These are phyloP conservation scores for Microcebus jonahi DNA, from an alignment of 2,113 vertebrate genomes.

Conservation along the genomic window DNA sequence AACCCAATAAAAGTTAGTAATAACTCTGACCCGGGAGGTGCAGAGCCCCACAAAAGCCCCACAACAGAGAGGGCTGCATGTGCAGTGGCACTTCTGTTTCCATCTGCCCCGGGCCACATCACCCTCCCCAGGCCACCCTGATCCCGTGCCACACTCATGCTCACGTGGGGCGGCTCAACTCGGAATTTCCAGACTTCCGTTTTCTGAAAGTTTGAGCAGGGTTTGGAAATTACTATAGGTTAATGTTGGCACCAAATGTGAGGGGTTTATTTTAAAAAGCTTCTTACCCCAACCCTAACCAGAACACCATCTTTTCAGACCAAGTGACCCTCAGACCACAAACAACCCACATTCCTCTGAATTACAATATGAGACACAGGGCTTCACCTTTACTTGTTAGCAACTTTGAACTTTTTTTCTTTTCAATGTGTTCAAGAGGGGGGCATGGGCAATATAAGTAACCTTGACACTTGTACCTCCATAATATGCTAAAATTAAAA, in stretches of 20 bases:
- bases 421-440: not conserved
- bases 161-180: not conserved
- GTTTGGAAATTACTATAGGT: not conserved
- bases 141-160: not conserved
- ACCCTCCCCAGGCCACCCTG: not conserved
- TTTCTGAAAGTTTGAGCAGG: not conserved
- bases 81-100: not conserved
- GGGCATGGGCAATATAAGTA: too few relatives aligned
- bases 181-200: slow-evolving; percentile 61
- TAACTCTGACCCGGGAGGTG: not conserved
- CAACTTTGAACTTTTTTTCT: not conserved
- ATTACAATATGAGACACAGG: not conserved
- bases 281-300: too few relatives aligned
- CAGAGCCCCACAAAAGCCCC: not conserved
- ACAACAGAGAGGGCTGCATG: not conserved
- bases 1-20: not conserved
- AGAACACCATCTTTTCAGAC: not conserved
- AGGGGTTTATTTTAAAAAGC: not conserved
- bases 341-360: not conserved
- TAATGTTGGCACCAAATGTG: not conserved
- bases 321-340: not conserved
- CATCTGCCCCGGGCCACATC: not conserved
- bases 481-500: too few relatives aligned
- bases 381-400: not conserved
- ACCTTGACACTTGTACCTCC: too few relatives aligned